Conservation (phyloP, 2,797 vertebrate species). For the Syngnathus rostellatus region DNA sequence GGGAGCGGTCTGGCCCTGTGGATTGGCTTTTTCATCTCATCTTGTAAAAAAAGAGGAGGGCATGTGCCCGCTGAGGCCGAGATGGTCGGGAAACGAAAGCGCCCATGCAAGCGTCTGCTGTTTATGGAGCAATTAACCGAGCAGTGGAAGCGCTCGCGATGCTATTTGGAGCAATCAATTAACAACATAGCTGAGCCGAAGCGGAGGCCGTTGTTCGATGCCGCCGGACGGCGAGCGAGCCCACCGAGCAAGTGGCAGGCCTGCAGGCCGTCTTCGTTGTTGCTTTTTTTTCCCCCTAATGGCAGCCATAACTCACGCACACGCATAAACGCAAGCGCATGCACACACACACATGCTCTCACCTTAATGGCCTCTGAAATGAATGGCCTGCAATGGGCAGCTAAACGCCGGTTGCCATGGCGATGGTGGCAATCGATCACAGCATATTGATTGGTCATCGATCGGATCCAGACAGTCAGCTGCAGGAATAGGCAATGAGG, state of each 20-base stretch:
- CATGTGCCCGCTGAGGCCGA: too few relatives aligned
- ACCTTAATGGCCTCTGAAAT: conserved; percentile 63
- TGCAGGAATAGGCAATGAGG: conserved; percentile 52
- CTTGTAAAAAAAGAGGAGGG: neutral
- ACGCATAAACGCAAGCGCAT: conserved; percentile 37
- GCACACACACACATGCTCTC: conserved; percentile 24
- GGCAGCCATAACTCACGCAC: conserved; percentile 56
- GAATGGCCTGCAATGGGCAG: conserved; percentile 57
- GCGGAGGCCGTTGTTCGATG: neutral
- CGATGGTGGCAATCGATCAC: conserved; percentile 61
- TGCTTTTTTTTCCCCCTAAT: conserved; percentile 38
- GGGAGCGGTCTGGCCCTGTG: too few relatives aligned
- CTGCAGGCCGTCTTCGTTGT: neutral
- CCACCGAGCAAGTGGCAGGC: neutral
- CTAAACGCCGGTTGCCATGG: conserved; percentile 66
- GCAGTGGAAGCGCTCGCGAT: neutral
- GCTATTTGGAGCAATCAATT: conserved; percentile 1
- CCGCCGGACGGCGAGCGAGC: neutral
- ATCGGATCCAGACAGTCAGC: conserved; percentile 55
- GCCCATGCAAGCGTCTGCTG: neutral
- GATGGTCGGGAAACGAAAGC: neutral
- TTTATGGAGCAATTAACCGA: neutral
- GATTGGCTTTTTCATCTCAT: neutral
- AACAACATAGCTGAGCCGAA: neutral
- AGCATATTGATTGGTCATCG: conserved; percentile 57